A percentile compares a stretch with the other conserved stretches of the same genome.
These are phyloP conservation scores for Lagorchestes hirsutus DNA, from an alignment of 2,797 vertebrate species.

Conservation along the genomic window DNA sequence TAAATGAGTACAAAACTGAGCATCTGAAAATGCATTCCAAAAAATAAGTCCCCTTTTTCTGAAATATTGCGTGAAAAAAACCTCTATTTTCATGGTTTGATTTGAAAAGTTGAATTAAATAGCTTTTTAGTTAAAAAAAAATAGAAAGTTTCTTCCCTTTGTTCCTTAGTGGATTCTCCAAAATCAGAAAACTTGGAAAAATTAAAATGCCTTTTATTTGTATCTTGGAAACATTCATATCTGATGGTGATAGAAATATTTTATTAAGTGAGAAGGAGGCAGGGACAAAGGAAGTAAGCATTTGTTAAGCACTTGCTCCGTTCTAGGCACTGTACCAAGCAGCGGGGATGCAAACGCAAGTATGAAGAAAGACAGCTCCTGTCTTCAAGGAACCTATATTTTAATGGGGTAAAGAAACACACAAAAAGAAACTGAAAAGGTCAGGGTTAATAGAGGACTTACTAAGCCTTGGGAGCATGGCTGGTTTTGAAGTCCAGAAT, in stretches of 20 bases:
- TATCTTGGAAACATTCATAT: slow-evolving; percentile 54
- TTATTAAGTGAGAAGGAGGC: neutral
- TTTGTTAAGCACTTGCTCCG: neutral
- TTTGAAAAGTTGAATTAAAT: slow-evolving; percentile 44
- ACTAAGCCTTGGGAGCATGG: neutral
- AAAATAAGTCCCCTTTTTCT: slow-evolving; percentile 24
- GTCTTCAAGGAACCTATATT: neutral
- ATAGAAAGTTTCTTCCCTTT: slow-evolving; percentile 37
- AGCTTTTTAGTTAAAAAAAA: slow-evolving; percentile 31
- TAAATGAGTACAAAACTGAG: neutral
- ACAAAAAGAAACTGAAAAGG: neutral
- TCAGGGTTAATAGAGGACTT: neutral
- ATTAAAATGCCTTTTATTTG: slow-evolving; percentile 66
- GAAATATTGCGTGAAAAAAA: slow-evolving; percentile 41
- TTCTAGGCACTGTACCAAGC: neutral
- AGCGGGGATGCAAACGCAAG: neutral
- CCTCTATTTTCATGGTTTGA: neutral
- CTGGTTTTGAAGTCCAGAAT: neutral
- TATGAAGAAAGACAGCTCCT: neutral
- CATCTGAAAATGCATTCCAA: neutral
- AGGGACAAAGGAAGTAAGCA: neutral
- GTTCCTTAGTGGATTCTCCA: slow-evolving; percentile 22
- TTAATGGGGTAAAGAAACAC: neutral
- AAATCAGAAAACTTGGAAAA: slow-evolving; percentile 43
- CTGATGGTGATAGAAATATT: slow-evolving; percentile 42